phyloP scores from a whole-genome alignment of 1,140 invertebrate genomes.

The Drosophila nigrodunni region DNA sequence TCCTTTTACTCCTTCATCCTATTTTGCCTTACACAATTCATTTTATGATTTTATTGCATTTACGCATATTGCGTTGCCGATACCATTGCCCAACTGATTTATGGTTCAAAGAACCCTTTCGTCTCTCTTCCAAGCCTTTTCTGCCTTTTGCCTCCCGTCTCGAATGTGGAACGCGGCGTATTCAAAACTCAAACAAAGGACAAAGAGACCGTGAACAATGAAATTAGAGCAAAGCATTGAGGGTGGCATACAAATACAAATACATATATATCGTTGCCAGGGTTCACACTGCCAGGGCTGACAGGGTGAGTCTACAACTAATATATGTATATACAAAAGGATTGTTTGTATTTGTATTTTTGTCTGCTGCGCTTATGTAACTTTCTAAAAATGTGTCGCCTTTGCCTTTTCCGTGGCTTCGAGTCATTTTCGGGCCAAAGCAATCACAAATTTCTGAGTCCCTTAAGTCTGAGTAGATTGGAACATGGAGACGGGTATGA shows the following conservation, averaged over 20 bases:
- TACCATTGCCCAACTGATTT: constrained; percentile 75
- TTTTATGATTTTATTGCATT: constrained; percentile 83
- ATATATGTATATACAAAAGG: constrained; percentile 53
- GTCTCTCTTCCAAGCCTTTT: neutral
- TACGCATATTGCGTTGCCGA: constrained; percentile 69
- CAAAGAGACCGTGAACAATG: constrained; percentile 80
- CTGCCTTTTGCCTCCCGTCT: neutral
- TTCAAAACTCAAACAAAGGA: constrained; percentile 73
- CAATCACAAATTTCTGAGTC: constrained; percentile 23
- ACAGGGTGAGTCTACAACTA: constrained; percentile 24
- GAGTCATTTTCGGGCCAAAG: constrained; percentile 19
- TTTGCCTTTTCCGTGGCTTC: constrained; percentile 1
- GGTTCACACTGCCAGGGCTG: neutral
- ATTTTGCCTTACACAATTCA: constrained; percentile 67
- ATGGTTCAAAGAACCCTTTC: constrained; percentile 63
- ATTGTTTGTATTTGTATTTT: constrained; percentile 56
- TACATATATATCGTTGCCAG: neutral
- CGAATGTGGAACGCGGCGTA: constrained; percentile 51
- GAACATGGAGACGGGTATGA: neutral
- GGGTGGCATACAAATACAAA: constrained; percentile 46
- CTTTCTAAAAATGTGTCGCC: constrained; percentile 57
- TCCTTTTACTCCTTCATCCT: constrained; percentile 11
- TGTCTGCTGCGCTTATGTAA: constrained; percentile 57
- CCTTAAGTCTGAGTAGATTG: no score
- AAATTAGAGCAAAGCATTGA: constrained; percentile 78